These are phyloP conservation scores for Tetraodon nigroviridis DNA, from an alignment of 2,113 vertebrate genomes.

Conservation along the genomic window DNA sequence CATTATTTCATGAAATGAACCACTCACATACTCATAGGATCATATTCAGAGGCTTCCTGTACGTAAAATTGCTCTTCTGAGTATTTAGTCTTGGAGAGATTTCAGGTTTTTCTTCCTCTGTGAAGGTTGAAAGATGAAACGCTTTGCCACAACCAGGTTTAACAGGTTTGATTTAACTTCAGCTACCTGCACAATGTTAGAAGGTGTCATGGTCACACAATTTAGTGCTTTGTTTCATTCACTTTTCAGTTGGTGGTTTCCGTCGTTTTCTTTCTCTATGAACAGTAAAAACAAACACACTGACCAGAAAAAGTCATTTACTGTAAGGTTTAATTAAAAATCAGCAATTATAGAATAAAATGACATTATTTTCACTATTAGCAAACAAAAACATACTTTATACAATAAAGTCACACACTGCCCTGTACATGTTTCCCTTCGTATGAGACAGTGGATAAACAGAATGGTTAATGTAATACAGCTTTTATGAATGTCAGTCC, in stretches of 20 bases:
- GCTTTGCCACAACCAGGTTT: conserved; percentile 17
- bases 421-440: conserved; percentile 12
- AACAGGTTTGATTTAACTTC: conserved; percentile 8
- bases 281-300: not conserved
- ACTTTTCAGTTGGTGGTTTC: not conserved
- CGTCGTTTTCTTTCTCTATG: no score
- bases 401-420: conserved; percentile 29
- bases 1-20: no score
- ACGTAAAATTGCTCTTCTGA: not conserved
- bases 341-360: conserved; percentile 19
- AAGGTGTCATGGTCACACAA: not conserved
- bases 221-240: not conserved
- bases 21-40: no score
- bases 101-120: no score
- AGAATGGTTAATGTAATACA: conserved; percentile 16
- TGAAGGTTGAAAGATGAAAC: no score
- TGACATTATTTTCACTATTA: not conserved
- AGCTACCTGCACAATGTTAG: not conserved
- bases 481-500: conserved; percentile 16
- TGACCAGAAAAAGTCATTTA: not conserved
- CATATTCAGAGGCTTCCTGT: not conserved
- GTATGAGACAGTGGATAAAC: conserved; percentile 2
- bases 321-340: conserved; percentile 49
- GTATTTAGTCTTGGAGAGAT: not conserved
- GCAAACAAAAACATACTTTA: conserved; percentile 7